Evolutionary conservation across 2,113 vertebrate genomes (phyloP).

Genomic region (Struthio camelus): DNA sequence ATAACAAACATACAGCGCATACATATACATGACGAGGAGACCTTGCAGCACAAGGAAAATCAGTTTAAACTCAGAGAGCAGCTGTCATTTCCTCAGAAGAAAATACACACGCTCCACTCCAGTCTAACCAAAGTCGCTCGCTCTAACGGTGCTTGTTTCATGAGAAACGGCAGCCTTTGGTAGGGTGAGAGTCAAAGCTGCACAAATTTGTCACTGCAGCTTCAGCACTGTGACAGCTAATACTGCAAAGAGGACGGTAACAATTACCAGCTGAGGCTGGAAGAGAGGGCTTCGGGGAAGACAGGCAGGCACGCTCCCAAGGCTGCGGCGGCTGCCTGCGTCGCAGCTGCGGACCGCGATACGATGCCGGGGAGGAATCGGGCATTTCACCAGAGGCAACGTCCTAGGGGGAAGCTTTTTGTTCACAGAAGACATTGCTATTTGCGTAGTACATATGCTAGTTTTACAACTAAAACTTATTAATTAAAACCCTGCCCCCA

Average conservation of each 20-base stretch:
- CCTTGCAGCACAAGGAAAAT: background rate
- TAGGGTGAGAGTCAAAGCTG: background rate
- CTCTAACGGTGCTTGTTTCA: background rate
- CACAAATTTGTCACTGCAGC: background rate
- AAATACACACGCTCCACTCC: rapidly evolving
- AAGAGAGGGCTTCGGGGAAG: background rate
- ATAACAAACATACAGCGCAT: background rate
- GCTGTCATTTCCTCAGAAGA: background rate
- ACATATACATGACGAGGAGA: background rate
- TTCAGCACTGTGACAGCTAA: background rate
- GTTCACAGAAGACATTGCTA: background rate
- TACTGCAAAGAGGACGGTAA: background rate
- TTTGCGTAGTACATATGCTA: background rate
- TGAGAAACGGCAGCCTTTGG: background rate
- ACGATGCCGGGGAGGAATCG: rapidly evolving
- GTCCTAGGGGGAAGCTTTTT: background rate
- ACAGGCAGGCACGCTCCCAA: no score
- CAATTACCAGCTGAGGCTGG: background rate
- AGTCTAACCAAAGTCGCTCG: background rate
- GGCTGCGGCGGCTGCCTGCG: no score
- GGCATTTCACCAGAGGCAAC: background rate
- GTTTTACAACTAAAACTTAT: background rate
- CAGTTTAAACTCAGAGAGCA: background rate
- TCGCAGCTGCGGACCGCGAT: no score
- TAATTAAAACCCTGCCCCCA: background rate